Base-by-base conservation (phyloP, 2,797 vertebrate species). In the Argyrosomus regius region DNA sequence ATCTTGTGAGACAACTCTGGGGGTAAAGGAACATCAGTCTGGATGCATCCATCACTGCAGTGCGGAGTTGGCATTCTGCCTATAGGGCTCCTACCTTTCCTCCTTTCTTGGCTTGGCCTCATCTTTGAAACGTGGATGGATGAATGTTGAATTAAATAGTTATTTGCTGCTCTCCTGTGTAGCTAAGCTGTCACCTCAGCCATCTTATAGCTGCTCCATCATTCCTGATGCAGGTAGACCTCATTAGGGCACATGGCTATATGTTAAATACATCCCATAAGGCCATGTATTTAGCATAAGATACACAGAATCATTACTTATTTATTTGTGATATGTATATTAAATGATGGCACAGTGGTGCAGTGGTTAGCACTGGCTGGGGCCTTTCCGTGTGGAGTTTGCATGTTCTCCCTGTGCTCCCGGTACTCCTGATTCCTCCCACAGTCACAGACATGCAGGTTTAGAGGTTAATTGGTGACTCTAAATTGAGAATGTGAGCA, bases 101-200 rank as follows among this genome's bases (percentile, higher is more conserved):
- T 50, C 53, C 46, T 46, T 26, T 76, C 39, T 70, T 64, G 8
- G 41, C 26, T 69, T 82, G n/a, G 59, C 70, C 46, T 6, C 13
- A 9, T 58, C 52, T 52, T 45, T 68, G 20, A 80, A 24, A 31
- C 0, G n/a, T 50, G 31, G 56, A 56, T 68, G 8, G 26, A 73
- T 78, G 66, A 26, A 71, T 66, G 68, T 28, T 74, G 56, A 79
- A 73, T 78, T 73, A 48, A 78, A 68, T n/a, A 43, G 18, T 35
- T 41, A 14, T 58, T 72, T 83, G 28, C 41, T 83, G 22, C 41
- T 24, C 22, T 3, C 41, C 18, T 22, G 53, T 6, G 18, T 60
- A 7, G 1, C 13, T 31, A 39, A 9, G 35, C 35, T 9, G 35
- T 65, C 12, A 31, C 18, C 5, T 54, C 24, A 58, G 18, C 24